Percentiles rank a stretch among this genome's conserved stretches.
phyloP scores from a whole-genome alignment of 2,797 vertebrate genomes.

The Craterocephalus amniculus region DNA sequence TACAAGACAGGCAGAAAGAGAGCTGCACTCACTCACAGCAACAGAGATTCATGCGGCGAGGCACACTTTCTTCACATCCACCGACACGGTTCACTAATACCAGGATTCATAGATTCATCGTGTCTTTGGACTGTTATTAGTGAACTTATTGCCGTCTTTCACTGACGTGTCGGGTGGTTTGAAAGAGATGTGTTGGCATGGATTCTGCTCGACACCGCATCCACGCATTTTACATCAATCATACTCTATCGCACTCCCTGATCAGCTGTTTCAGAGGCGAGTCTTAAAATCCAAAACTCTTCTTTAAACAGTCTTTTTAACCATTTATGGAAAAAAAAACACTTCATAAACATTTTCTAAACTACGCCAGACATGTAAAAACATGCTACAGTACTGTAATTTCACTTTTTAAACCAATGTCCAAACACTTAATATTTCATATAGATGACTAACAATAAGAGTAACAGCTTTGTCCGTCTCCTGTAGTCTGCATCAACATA shows the following conservation, averaged over 20 bases:
- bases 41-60: slow-evolving; percentile 75
- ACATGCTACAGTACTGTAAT: not conserved
- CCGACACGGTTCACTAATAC: slow-evolving; percentile 68
- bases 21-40: slow-evolving; percentile 64
- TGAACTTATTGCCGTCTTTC: slow-evolving; percentile 29
- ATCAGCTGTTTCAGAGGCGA: slow-evolving; percentile 32
- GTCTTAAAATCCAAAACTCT: slow-evolving; percentile 7
- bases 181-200: slow-evolving; percentile 67
- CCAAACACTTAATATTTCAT: slow-evolving; percentile 52
- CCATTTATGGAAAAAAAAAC: slow-evolving; percentile 6
- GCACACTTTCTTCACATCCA: slow-evolving; percentile 62
- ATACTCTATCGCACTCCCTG: slow-evolving; percentile 47
- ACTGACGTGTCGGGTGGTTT: slow-evolving; percentile 47
- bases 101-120: slow-evolving; percentile 51
- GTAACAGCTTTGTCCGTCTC: slow-evolving; percentile 64
- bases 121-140: slow-evolving; percentile 58
- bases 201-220: slow-evolving; percentile 68
- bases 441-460: slow-evolving; percentile 72
- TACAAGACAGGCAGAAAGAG: slow-evolving; percentile 47
- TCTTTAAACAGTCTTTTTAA: slow-evolving; percentile 18
- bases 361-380: slow-evolving; percentile 1
- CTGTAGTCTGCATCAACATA: slow-evolving; percentile 70
- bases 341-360: slow-evolving; percentile 36
- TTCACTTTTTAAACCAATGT: slow-evolving; percentile 17
- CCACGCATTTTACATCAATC: slow-evolving; percentile 73